Percentiles rank a stretch among this genome's conserved stretches.
Evolutionary conservation across 2,113 vertebrate genomes (phyloP).

Genomic region (Cricetomys ansorgei): DNA sequence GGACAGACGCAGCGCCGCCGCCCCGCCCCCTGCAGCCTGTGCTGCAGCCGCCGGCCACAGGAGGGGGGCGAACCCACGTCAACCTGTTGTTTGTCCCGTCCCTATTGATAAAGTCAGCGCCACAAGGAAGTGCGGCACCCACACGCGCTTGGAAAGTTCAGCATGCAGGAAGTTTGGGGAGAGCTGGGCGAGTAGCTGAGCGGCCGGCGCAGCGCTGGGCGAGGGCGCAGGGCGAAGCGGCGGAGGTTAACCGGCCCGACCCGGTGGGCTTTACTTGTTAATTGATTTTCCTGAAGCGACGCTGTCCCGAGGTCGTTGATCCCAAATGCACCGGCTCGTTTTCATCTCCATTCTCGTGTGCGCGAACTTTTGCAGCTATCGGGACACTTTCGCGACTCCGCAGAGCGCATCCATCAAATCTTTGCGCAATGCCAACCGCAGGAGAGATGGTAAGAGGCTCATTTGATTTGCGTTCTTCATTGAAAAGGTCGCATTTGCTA

Average conservation of each 20-base stretch:
- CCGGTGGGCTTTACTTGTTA: background rate
- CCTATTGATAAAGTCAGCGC: background rate
- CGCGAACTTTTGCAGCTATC: slow-evolving; percentile 86
- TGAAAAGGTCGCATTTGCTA: background rate
- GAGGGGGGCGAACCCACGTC: slow-evolving; percentile 67
- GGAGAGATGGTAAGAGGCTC: slow-evolving; percentile 88
- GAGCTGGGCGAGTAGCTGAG: slow-evolving; percentile 64
- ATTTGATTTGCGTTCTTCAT: background rate
- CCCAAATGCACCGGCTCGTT: slow-evolving; percentile 88
- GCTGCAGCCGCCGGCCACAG: slow-evolving; percentile 63
- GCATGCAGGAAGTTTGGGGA: slow-evolving; percentile 80
- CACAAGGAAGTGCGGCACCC: slow-evolving; percentile 71
- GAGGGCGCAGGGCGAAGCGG: background rate
- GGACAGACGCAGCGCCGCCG: background rate
- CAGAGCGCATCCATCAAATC: slow-evolving; percentile 88
- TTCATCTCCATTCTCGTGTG: slow-evolving; percentile 83
- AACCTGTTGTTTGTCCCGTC: slow-evolving; percentile 75
- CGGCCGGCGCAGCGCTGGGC: background rate
- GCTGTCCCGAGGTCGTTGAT: slow-evolving; percentile 56
- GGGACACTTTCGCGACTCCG: slow-evolving; percentile 83
- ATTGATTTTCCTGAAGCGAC: slow-evolving; percentile 33
- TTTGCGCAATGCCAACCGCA: slow-evolving; percentile 85
- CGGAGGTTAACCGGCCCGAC: slow-evolving; percentile 7
- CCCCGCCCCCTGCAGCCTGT: slow-evolving; percentile 59
- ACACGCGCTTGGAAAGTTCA: slow-evolving; percentile 65